phyloP scores from a whole-genome alignment of 1,140 invertebrate genomes.

The Adoxophyes honmai region DNA sequence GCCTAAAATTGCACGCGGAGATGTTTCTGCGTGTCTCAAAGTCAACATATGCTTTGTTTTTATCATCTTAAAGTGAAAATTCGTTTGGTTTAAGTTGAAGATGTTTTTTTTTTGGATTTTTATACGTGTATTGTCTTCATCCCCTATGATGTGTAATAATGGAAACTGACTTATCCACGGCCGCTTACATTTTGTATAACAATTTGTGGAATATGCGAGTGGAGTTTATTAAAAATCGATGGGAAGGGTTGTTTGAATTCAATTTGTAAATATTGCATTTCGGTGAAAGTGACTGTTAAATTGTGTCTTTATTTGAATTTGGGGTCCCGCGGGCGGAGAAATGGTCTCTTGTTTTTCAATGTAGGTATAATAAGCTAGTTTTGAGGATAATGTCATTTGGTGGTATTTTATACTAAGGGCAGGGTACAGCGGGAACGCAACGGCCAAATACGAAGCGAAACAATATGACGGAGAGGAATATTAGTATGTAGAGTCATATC shows the following conservation, averaged over 20 bases:
- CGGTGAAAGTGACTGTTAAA: no score
- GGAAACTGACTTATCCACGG: constrained; percentile 12
- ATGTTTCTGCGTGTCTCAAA: neutral
- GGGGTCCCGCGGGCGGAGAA: no score
- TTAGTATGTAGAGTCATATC: no score
- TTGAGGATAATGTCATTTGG: no score
- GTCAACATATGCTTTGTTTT: neutral
- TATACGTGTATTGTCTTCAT: constrained; percentile 14
- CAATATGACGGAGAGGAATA: no score
- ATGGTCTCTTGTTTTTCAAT: no score
- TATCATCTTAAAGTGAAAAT: neutral
- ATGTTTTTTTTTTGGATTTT: constrained; percentile 2
- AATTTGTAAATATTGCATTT: neutral
- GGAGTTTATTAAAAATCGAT: constrained; percentile 14
- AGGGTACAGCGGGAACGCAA: no score
- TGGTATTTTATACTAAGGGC: no score
- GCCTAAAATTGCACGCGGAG: neutral
- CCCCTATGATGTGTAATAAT: constrained; percentile 16
- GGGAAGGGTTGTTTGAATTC: neutral
- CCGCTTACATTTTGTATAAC: constrained; percentile 13
- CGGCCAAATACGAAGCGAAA: no score
- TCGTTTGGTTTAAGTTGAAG: constrained; percentile 2
- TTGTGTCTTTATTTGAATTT: no score
- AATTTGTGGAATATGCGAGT: constrained; percentile 11
- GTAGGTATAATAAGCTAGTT: no score